Evolutionary conservation across 2,888 invertebrate genomes (phyloP).

Genomic region (Oasisia sp.): DNA sequence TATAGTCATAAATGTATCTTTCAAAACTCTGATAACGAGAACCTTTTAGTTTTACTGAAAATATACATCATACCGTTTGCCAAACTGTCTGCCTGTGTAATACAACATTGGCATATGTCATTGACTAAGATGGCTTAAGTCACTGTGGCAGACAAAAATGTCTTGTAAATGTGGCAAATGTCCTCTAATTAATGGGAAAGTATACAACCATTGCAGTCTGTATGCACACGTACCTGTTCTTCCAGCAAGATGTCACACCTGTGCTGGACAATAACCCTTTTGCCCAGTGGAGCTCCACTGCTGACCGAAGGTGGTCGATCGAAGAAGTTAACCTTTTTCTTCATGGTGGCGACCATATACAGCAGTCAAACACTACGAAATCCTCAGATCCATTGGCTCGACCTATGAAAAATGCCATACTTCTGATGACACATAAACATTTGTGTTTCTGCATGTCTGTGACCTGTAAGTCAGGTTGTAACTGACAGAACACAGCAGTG

Average conservation of each 20-base stretch:
- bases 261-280: constrained; percentile 56
- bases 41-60: too few species aligned
- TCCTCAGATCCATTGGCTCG: background rate
- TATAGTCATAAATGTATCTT: too few species aligned
- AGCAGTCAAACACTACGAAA: background rate
- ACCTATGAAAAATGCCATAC: background rate
- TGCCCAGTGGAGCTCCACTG: constrained; percentile 51
- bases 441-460: background rate
- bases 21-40: too few species aligned
- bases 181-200: background rate
- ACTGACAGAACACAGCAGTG: too few species aligned
- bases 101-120: too few species aligned
- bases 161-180: background rate
- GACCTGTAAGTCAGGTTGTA: too few species aligned
- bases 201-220: background rate
- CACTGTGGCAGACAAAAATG: too few species aligned
- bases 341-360: background rate
- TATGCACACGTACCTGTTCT: constrained; percentile 53
- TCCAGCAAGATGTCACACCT: constrained; percentile 60
- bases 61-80: too few species aligned
- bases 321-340: background rate
- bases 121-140: too few species aligned
- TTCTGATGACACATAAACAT: background rate
- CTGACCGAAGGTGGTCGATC: constrained; percentile 40
- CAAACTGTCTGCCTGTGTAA: too few species aligned